Conservation (phyloP, 2,797 vertebrate species). For the Galagoides demidoff region DNA sequence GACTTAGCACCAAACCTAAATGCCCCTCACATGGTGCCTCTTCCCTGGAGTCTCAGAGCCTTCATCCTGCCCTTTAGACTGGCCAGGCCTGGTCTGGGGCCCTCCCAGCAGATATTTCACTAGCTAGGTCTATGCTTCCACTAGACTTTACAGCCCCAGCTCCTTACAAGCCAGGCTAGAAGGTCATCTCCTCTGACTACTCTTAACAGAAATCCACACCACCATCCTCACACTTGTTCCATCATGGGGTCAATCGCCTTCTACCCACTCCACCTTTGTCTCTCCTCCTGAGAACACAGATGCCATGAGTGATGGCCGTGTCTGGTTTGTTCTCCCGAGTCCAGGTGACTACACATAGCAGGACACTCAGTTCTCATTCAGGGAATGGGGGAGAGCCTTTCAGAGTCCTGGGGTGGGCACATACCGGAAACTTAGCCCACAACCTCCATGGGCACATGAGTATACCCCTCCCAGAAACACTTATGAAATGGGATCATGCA, state of each 20-base stretch:
- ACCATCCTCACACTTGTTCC: too few species aligned
- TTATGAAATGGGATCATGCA: background rate
- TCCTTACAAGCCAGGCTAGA: too few species aligned
- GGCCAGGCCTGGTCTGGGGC: background rate
- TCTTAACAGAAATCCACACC: background rate
- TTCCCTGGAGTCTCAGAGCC: background rate
- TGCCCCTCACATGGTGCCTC: background rate
- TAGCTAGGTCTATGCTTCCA: background rate
- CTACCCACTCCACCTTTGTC: background rate
- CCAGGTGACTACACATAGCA: background rate
- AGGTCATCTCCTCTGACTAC: too few species aligned
- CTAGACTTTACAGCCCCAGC: background rate
- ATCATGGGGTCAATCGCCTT: background rate
- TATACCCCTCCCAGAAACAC: background rate
- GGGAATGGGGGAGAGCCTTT: accelerated
- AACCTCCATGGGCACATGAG: background rate
- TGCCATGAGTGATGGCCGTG: background rate
- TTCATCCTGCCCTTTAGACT: background rate
- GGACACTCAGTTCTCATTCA: background rate
- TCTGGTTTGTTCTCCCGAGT: background rate
- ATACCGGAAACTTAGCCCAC: background rate
- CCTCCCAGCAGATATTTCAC: background rate
- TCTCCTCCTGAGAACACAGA: background rate
- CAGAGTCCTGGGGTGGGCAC: background rate
- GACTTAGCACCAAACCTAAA: background rate